Base-by-base conservation (phyloP, 2,888 invertebrate species). In the Therioaphis trifolii region DNA sequence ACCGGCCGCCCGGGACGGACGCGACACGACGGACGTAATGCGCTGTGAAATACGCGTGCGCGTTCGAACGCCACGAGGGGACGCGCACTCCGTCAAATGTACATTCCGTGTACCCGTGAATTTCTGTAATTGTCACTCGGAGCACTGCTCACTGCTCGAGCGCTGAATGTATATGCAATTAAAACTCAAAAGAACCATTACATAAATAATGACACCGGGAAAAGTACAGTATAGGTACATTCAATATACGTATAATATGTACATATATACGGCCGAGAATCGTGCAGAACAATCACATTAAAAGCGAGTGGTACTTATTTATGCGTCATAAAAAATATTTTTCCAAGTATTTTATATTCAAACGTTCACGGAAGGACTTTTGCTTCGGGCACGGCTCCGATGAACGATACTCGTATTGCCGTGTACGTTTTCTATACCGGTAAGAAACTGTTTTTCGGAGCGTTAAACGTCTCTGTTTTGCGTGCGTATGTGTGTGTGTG, bases 261-360 rank as follows among this genome's bases (percentile, higher is more conserved):
- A n/a, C n/a, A n/a, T 66, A 29, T 66, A 46, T 61, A 46, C 46
- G 43, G 29, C 49, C 18, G 49, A 18, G 15, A 49, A 66, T 52
- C 29, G 21, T 35, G 35, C 24, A 66, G 66, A 66, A 77, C 77
- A 49, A 77, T 66, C 66, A 21, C 24, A 49, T 77, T 77, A 52
- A 77, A 77, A 49, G 15, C 21, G 35, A 77, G 21, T 49, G 15
- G 21, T 66, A 66, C 63, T 63, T 63, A 49, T 63, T 77, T 61
- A 63, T 63, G 61, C 76, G 14, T 77, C 61, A 63, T 49, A 66
- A 77, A 77, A 77, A 77, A 66, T 66, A 35, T 77, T 77, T 35
- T 77, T n/a, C 9, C 21, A 35, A 77, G 29, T 52, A 15, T 66
- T 66, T 66, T 77, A 49, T 66, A 46, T 27, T 66, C 15, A 4